Base-by-base conservation (phyloP, 2,888 invertebrate species). In the Volucella inflata region DNA sequence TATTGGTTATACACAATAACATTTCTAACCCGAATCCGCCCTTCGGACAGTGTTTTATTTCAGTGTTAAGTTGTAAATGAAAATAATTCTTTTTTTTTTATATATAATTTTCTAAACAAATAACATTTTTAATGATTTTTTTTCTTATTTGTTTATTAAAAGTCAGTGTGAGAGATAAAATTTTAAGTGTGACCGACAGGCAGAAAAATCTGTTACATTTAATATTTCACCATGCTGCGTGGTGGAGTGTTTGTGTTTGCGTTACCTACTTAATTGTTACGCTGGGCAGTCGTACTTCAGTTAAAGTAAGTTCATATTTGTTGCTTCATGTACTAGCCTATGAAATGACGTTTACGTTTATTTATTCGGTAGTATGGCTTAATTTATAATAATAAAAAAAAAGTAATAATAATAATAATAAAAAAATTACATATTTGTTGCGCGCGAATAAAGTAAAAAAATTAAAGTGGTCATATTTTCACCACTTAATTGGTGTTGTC, bases 11-110 rank as follows among this genome's bases (percentile, higher is more conserved):
- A 30, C 30, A 30, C 6, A 6, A 30, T 40, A 12, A 30, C 55
- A 11, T 48, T 57, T 50, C 81, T 87, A 87, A 88, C 88, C 88
- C 87, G 79, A 75, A 87, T 87, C 88, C 88, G 88, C 88, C 87
- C 89, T 85, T 87, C 87, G 88, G 87, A 78, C 74, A 87, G 75
- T 87, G 87, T 88, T 83, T 87, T 87, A 81, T 68, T 79, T 38
- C 21, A 64, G 62, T 64, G 74, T 46, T 30, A 30, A 30, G 6
- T 30, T 30, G 4, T 3, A 30, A 30, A 30, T 6, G 6, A 30
- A 21, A 46, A 64, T 46, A 36, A 9, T 10, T 64, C 10, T 64
- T 11, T 64, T 38, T 38, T 21, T 40, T 57, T 62, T 80, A 14
- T 59, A n/a, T 21, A 62, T 51, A 42, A 46, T 2, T 10, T 64